Conservation (phyloP, 2,888 invertebrate genomes). For the Drosophila greeni region DNA sequence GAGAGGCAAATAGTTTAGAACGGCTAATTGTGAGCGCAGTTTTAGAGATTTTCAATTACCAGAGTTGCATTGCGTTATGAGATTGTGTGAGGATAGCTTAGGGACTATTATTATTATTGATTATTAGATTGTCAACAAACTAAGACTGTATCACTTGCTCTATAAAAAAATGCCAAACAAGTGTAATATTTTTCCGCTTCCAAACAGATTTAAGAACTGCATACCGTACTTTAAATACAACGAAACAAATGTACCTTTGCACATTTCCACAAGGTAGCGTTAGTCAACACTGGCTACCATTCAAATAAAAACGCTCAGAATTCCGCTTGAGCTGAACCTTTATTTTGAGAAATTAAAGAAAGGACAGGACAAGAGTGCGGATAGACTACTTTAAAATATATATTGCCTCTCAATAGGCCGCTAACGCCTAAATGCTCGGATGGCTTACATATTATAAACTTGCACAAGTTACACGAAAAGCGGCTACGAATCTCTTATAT, state of each 20-base stretch:
- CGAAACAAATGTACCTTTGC: background rate
- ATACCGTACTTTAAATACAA: background rate
- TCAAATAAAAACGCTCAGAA: background rate
- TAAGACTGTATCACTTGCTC: no score
- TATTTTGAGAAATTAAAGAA: conserved; percentile 49
- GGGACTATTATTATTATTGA: no score
- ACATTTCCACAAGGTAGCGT: background rate
- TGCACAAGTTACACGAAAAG: conserved; percentile 47
- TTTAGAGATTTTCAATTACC: no score
- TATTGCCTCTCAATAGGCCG: conserved; percentile 58
- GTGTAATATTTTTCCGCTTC: no score
- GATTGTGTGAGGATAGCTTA: no score
- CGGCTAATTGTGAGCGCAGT: no score
- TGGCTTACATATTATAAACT: conserved; percentile 40
- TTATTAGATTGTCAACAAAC: no score
- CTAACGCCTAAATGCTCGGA: conserved; percentile 35
- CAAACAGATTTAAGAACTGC: no score
- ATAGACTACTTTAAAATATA: conserved; percentile 13
- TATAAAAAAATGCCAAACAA: no score
- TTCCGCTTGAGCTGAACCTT: conserved; percentile 48
- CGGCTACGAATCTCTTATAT: conserved; percentile 22
- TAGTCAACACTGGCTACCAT: background rate
- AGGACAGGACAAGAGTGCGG: conserved; percentile 40
- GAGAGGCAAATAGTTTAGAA: no score
- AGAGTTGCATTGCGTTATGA: no score